These are phyloP conservation scores for Arnoldichthys spilopterus DNA, from an alignment of 2,797 vertebrate genomes.

Conservation along the genomic window DNA sequence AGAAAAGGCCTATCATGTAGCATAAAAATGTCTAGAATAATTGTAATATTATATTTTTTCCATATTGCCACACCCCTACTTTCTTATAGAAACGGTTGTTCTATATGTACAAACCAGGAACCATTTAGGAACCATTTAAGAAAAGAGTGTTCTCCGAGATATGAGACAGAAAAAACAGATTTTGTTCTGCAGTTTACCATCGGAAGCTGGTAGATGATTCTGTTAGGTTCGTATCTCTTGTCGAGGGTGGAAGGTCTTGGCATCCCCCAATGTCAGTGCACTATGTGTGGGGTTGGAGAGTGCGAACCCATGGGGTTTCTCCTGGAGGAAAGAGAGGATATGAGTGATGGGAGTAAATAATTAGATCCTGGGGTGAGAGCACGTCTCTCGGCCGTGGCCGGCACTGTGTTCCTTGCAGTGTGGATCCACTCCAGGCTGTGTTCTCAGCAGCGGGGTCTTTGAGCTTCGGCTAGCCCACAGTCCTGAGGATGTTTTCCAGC, in stretches of 20 bases:
- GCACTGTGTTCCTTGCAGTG: slow-evolving; percentile 61
- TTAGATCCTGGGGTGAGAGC: slow-evolving; percentile 77
- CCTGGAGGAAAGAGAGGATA: slow-evolving; percentile 64
- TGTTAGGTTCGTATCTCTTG: slow-evolving; percentile 2
- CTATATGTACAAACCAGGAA: not conserved
- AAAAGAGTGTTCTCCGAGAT: not conserved
- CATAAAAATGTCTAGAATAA: not conserved
- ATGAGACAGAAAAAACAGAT: not conserved
- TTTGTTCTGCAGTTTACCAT: not conserved
- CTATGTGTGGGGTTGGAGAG: slow-evolving; percentile 39
- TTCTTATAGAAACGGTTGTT: not conserved
- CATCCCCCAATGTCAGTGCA: slow-evolving; percentile 39
- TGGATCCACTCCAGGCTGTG: slow-evolving; percentile 68
- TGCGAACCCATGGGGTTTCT: slow-evolving; percentile 46
- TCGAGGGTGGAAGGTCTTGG: slow-evolving; percentile 12
- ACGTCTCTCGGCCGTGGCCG: slow-evolving; percentile 64
- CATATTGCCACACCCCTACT: not conserved
- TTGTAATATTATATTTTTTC: not conserved
- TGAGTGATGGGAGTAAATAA: slow-evolving; percentile 73
- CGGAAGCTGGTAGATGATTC: not conserved
- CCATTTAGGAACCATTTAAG: not conserved
- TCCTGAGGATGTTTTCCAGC: slow-evolving; percentile 75
- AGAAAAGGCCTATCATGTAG: not conserved
- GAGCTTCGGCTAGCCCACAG: slow-evolving; percentile 52
- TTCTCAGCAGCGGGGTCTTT: slow-evolving; percentile 67